Evolutionary conservation across 2,797 vertebrate species (phyloP).

Genomic region (Allobates femoralis): DNA sequence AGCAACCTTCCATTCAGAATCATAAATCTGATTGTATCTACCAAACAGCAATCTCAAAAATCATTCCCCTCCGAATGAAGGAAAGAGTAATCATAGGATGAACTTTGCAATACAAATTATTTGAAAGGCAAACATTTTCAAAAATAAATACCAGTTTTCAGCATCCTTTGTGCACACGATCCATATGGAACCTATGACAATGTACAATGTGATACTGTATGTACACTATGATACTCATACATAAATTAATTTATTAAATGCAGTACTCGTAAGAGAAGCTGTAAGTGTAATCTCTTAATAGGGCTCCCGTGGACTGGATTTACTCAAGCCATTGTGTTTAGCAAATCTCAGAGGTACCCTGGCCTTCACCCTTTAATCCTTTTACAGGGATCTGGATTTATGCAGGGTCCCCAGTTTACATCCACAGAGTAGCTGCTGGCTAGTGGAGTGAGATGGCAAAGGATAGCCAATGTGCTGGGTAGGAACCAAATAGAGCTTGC

Average conservation of each 20-base stretch:
- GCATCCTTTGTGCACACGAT: neutral
- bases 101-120: slow-evolving; percentile 72
- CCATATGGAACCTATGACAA: neutral
- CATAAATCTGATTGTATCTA: slow-evolving; percentile 68
- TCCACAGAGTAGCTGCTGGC: too few relatives aligned
- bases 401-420: too few relatives aligned
- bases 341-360: too few relatives aligned
- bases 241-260: slow-evolving; percentile 2
- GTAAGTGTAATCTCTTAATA: neutral
- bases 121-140: slow-evolving; percentile 73
- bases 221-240: slow-evolving; percentile 5
- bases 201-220: slow-evolving; percentile 19
- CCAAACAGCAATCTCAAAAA: slow-evolving; percentile 66
- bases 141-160: slow-evolving; percentile 67
- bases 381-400: too few relatives aligned
- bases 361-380: too few relatives aligned
- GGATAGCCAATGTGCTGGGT: too few relatives aligned
- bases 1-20: slow-evolving; percentile 63
- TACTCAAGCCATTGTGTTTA: too few relatives aligned
- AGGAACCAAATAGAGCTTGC: too few relatives aligned
- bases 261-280: too few relatives aligned
- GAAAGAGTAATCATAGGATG: slow-evolving; percentile 68
- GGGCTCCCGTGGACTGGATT: too few relatives aligned
- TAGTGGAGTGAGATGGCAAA: too few relatives aligned
- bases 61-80: slow-evolving; percentile 66